These are phyloP conservation scores for Ennomos erosarius DNA, from an alignment of 2,888 invertebrate genomes.

Conservation along the genomic window DNA sequence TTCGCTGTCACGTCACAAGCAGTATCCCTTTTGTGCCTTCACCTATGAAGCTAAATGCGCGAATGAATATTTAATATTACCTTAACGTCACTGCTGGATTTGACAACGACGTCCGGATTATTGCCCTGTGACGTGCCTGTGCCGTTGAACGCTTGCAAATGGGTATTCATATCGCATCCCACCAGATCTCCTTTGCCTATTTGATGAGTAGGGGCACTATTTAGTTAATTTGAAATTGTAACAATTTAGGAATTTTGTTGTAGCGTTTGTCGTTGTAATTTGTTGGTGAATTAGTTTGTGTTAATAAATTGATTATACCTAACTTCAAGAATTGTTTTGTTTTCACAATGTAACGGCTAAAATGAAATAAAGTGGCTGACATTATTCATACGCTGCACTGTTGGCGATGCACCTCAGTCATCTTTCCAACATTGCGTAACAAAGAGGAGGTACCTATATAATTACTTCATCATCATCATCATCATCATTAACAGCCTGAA, in stretches of 20 bases:
- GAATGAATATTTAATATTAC: slow-evolving; percentile 54
- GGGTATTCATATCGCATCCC: slow-evolving; percentile 95
- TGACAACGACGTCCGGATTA: slow-evolving; percentile 92
- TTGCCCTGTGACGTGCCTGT: slow-evolving; percentile 85
- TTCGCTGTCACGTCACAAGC: background rate
- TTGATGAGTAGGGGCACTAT: slow-evolving; percentile 44
- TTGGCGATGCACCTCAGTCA: too few species aligned
- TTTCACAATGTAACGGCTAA: too few species aligned
- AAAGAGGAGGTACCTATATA: too few species aligned
- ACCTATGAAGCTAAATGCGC: slow-evolving; percentile 17
- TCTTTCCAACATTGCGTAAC: too few species aligned
- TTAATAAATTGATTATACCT: too few species aligned
- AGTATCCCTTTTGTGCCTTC: background rate
- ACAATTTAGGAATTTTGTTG: slow-evolving; percentile 2
- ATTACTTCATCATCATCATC: too few species aligned
- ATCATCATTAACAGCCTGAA: too few species aligned
- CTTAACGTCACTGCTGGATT: slow-evolving; percentile 97
- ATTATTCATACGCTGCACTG: too few species aligned
- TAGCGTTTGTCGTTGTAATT: too few species aligned
- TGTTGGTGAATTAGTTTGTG: too few species aligned
- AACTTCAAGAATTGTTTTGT: too few species aligned
- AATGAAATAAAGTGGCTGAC: too few species aligned
- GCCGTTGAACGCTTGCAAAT: slow-evolving; percentile 88
- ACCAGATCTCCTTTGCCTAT: slow-evolving; percentile 98
- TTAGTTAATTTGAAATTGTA: slow-evolving; percentile 39